These are phyloP conservation scores for Rhegmatorhina hoffmannsi DNA, from an alignment of 2,113 vertebrate species.

Conservation along the genomic window DNA sequence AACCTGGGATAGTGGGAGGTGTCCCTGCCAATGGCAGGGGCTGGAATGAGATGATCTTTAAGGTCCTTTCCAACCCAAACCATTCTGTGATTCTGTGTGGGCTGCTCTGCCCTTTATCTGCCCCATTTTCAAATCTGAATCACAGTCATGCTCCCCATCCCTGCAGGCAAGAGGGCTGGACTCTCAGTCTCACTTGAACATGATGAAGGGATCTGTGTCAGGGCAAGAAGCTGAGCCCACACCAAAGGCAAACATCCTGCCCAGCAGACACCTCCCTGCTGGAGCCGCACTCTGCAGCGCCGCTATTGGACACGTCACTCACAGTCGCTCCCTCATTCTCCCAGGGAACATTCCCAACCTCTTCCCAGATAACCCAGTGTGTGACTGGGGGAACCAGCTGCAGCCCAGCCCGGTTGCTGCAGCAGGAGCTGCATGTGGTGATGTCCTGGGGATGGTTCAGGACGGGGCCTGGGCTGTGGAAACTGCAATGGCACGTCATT, in stretches of 20 bases:
- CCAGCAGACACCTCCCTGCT: not conserved
- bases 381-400: not conserved
- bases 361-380: not conserved
- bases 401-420: not conserved
- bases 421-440: not conserved
- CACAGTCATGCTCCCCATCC: not conserved
- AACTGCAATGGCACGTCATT: not conserved
- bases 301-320: not conserved
- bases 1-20: not conserved
- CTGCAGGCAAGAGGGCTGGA: not conserved
- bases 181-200: not conserved
- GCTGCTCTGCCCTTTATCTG: not conserved
- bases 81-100: not conserved
- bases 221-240: not conserved
- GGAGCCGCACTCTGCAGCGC: fast-evolving
- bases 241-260: not conserved
- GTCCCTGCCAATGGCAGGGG: not conserved
- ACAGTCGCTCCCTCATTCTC: not conserved
- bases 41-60: not conserved
- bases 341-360: not conserved
- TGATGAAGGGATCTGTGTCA: not conserved
- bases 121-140: not conserved
- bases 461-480: not conserved
- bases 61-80: not conserved
- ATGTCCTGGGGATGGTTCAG: not conserved